Evolutionary conservation across 1,140 invertebrate species (phyloP).

Genomic region (Sinella curviseta): DNA sequence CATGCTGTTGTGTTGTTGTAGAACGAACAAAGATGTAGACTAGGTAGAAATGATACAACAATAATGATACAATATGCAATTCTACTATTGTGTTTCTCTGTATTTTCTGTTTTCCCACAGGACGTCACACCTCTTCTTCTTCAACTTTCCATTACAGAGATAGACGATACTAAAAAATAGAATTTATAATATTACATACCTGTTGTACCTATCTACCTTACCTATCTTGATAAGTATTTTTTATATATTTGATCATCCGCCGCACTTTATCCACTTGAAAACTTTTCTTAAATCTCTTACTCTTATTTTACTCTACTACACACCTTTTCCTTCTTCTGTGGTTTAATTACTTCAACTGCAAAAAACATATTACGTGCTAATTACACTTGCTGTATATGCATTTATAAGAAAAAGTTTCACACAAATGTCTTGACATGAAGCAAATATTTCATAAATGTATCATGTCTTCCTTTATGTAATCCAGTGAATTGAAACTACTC

Average conservation of each 20-base stretch:
- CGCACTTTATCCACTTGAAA: no score
- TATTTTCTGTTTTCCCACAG: slow-evolving; percentile 46
- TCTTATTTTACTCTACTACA: not conserved
- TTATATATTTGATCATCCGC: not conserved
- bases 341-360: no score
- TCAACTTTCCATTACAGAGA: slow-evolving; percentile 49
- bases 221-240: not conserved
- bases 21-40: no score
- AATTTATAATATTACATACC: not conserved
- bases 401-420: no score
- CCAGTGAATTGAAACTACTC: no score
- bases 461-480: no score
- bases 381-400: not conserved
- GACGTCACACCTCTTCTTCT: slow-evolving; percentile 50
- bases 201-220: not conserved
- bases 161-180: slow-evolving; percentile 44
- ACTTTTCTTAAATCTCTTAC: no score
- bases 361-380: not conserved
- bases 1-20: not conserved
- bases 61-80: not conserved
- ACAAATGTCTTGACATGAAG: no score
- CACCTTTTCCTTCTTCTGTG: no score
- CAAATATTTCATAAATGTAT: no score
- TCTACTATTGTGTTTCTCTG: not conserved
- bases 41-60: slow-evolving; percentile 1